Conservation (phyloP, 2,797 vertebrate species). For the Lacerta viridis region DNA sequence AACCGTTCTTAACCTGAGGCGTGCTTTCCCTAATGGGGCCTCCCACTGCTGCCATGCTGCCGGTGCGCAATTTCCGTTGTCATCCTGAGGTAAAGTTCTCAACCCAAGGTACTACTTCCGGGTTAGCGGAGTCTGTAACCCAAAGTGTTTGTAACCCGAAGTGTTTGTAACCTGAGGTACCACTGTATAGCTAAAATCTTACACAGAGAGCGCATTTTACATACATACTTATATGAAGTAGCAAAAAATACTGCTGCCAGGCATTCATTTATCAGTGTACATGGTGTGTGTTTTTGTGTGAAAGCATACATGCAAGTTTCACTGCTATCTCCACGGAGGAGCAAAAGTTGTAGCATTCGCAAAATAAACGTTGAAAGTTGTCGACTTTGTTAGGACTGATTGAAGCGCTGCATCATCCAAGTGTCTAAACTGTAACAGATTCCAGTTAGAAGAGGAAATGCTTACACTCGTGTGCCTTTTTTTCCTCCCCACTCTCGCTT, state of each 20-base stretch:
- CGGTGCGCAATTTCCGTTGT: no score
- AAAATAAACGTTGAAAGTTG: slow-evolving; percentile 48
- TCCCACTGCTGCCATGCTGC: no score
- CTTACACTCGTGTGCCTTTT: slow-evolving; percentile 51
- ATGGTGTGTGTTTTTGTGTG: background rate
- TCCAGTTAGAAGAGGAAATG: slow-evolving; percentile 58
- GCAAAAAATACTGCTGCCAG: background rate
- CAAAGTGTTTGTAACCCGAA: no score
- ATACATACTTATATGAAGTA: background rate
- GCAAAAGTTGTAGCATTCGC: slow-evolving; percentile 25
- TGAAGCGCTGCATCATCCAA: slow-evolving; percentile 42
- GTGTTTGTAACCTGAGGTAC: no score
- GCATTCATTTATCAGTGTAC: background rate
- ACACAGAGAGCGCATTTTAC: slow-evolving; percentile 39
- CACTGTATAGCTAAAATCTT: slow-evolving; percentile 41
- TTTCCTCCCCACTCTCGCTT: slow-evolving; percentile 44
- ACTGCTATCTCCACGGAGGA: slow-evolving; percentile 21
- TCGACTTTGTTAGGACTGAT: slow-evolving; percentile 49
- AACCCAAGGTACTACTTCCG: no score
- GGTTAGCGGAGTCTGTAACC: no score
- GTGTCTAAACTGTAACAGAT: slow-evolving; percentile 45
- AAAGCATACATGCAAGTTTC: slow-evolving; percentile 50
- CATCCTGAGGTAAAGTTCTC: no score
- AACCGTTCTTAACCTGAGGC: no score
- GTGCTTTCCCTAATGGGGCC: no score